phyloP scores from a whole-genome alignment of 1,140 invertebrate species.

The Drosophila trapezifrons region DNA sequence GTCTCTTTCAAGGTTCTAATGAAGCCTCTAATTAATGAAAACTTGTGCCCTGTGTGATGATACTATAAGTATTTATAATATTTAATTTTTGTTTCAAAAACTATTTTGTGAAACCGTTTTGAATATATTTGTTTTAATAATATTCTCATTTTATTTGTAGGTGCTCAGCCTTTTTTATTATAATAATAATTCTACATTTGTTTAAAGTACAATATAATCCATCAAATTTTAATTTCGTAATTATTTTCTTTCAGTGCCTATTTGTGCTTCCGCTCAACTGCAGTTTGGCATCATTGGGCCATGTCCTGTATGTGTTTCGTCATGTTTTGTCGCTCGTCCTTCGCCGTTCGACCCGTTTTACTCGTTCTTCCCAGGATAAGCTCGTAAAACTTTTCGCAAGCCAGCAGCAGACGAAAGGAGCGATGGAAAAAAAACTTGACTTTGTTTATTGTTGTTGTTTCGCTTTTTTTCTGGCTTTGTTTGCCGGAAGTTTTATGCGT shows the following conservation, averaged over 20 bases:
- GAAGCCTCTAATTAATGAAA: too few relatives aligned
- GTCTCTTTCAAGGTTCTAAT: too few relatives aligned
- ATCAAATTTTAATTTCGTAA: not conserved
- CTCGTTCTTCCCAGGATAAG: slow-evolving; percentile 59
- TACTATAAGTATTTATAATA: too few relatives aligned
- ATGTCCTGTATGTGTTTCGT: slow-evolving; percentile 68
- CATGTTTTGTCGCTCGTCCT: slow-evolving; percentile 48
- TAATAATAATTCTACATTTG: too few relatives aligned
- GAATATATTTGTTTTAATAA: too few relatives aligned
- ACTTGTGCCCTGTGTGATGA: too few relatives aligned
- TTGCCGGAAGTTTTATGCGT: slow-evolving; percentile 67
- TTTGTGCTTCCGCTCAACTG: slow-evolving; percentile 34
- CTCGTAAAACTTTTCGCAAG: slow-evolving; percentile 76
- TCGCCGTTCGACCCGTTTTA: slow-evolving; percentile 19
- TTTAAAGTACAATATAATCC: not conserved
- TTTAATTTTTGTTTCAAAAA: too few relatives aligned
- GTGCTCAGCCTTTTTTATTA: too few relatives aligned
- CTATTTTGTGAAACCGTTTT: too few relatives aligned
- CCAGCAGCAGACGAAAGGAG: slow-evolving; percentile 21
- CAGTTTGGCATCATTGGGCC: slow-evolving; percentile 54
- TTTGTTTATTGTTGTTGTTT: slow-evolving; percentile 61
- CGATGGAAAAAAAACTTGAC: slow-evolving; percentile 45
- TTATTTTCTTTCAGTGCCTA: not conserved
- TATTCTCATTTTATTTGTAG: too few relatives aligned
- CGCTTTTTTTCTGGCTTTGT: slow-evolving; percentile 43